Base-by-base conservation (phyloP, 2,797 vertebrate genomes). In the Gymnocypris eckloni region DNA sequence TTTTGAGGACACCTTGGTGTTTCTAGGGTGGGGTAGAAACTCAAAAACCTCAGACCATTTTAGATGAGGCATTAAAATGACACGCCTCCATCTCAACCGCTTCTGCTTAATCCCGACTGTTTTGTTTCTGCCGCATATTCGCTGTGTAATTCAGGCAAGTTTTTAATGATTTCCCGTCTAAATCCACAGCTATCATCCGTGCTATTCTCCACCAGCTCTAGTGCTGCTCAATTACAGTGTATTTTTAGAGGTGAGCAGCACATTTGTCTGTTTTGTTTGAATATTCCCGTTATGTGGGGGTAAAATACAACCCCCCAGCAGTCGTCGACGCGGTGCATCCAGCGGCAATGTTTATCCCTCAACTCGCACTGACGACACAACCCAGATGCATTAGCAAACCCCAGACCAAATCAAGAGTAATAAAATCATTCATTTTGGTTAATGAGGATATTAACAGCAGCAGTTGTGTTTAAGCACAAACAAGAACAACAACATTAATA, bases 401-500 rank as follows among this genome's bases (percentile, higher is more conserved):
- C 94, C 94, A 93, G 93, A 95, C 93, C 93, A 94, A 95, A 95
- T 95, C 94, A 95, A 91, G 92, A 94, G 92, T 92, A 94, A 95
- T 95, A 95, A 95, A 96, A 95, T 95, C 95, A 95, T 91, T 95
- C 94, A 95, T 95, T 95, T 95, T 95, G 94, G 93, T 95, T 96
- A 95, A 95, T 95, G 95, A 95, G 94, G 93, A 95, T 94, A 96
- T 95, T 95, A 96, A 95, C 94, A 95, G 94, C 93, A 91, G 94
- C 93, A 92, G 93, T 95, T 94, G 93, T 95, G 95, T 95, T 95
- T 95, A 95, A 95, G 94, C 93, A 96, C 94, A 95, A 95, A 95
- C 94, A 96, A 94, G 94, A 95, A 95, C 95, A 95, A 96, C 95
- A 96, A 96, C 95, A 95, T 96, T 95, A 95, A 96, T 96, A 95